These are phyloP conservation scores for Dicaeum eximium DNA, from an alignment of 2,113 vertebrate genomes.

Conservation along the genomic window DNA sequence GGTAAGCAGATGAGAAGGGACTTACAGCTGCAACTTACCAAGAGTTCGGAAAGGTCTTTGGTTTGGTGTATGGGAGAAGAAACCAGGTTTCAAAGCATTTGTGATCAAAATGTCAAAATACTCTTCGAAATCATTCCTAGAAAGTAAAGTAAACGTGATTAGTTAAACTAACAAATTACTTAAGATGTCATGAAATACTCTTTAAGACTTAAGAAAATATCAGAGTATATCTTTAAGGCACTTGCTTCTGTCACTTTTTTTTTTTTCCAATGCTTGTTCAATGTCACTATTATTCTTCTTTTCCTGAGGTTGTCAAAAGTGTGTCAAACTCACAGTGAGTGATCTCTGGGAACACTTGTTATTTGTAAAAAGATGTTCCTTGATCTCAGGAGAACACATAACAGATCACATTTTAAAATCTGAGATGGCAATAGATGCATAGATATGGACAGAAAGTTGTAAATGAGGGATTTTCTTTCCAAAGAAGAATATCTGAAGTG, in stretches of 20 bases:
- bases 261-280: neutral
- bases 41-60: conserved; percentile 90
- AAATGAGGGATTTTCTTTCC: neutral
- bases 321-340: neutral
- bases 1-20: neutral
- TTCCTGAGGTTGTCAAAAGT: neutral
- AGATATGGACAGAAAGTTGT: neutral
- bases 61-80: conserved; percentile 89
- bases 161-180: neutral
- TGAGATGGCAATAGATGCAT: neutral
- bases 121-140: conserved; percentile 88
- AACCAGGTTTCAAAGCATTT: conserved; percentile 95
- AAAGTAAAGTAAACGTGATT: conserved; percentile 10
- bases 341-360: neutral
- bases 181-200: neutral
- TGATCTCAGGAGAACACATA: neutral
- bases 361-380: neutral
- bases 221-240: neutral
- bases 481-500: neutral
- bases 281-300: neutral
- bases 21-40: conserved; percentile 71
- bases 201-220: neutral
- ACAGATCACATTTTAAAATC: neutral
- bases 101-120: conserved; percentile 94
- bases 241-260: neutral